Evolutionary conservation across 1,140 invertebrate species (phyloP), one percentile per base, ranked within the genome.

Genomic region (Bombus ignitus): DNA sequence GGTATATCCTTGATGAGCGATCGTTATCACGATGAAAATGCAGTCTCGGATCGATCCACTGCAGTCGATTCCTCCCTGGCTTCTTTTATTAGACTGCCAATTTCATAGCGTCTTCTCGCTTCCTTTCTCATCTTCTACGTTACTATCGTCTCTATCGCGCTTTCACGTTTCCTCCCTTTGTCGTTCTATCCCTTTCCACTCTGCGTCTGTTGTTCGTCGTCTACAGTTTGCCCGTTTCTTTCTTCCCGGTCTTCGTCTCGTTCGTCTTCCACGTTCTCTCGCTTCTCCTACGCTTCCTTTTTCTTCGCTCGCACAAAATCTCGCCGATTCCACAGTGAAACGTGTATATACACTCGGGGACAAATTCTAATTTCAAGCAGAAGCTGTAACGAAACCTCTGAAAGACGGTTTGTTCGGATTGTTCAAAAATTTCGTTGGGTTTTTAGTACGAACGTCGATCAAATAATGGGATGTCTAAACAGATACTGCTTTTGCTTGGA

Each of bases 1-100:
- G 89, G 89, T 90, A 88, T 85, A 90, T 90, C 81, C 89, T 90
- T 90, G 89, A 90, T 90, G 89, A 90, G 83, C 83, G 89, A 90
- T 90, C 89, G 89, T 90, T 90, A 90, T 90, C 89, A 84, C 87
- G 89, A 90, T 90, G 89, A 90, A 90, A 90, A 90, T 90, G 89
- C 89, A 90, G 86, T 90, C 89, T 90, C 77, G 89, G 88, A 90
- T 90, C 89, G 89, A 90, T 90, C 77, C 86, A 28, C 83, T 85
- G 83, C 86, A 88, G 89, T 90, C 89, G 88, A 90, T 90, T 90
- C 74, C 80, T 82, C 68, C 81, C 81, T 62, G 83, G 83, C 87
- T 90, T 77, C 86, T 90, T 90, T 90, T 90, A 90, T 90, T 90
- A 90, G 83, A 85, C 89, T 90, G 89, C 89, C 89, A 90, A 90